Percentiles rank a stretch among this genome's conserved stretches.
Evolutionary conservation across 2,888 invertebrate genomes (phyloP).

Genomic region (Tinea semifulvella): DNA sequence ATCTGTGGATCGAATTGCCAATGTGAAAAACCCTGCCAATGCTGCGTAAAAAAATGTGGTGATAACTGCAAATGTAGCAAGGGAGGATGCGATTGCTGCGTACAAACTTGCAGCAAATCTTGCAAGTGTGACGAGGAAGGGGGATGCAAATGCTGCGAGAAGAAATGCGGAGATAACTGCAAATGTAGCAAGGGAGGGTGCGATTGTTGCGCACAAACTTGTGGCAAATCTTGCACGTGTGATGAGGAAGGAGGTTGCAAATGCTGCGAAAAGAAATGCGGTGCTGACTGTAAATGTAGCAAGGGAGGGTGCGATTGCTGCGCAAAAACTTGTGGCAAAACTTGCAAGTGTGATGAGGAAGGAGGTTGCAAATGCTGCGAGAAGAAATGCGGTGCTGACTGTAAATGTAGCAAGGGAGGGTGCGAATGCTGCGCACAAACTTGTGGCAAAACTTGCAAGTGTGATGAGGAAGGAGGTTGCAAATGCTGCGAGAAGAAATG

Average conservation of each 20-base stretch:
- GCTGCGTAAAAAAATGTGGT: slow-evolving; percentile 17
- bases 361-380: slow-evolving; percentile 17
- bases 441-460: slow-evolving; percentile 20
- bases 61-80: slow-evolving; percentile 3
- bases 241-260: slow-evolving; percentile 20
- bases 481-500: slow-evolving; percentile 23
- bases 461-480: slow-evolving; percentile 20
- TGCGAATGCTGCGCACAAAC: slow-evolving; percentile 1
- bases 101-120: not conserved
- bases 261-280: slow-evolving; percentile 22
- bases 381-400: slow-evolving; percentile 13
- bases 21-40: slow-evolving; percentile 14
- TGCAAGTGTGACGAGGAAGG: slow-evolving; percentile 24
- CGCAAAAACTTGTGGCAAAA: slow-evolving; percentile 24
- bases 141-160: slow-evolving; percentile 17
- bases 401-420: slow-evolving; percentile 23
- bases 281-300: slow-evolving; percentile 29
- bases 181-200: slow-evolving; percentile 22
- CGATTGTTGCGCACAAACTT: slow-evolving; percentile 4
- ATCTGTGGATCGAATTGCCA: slow-evolving; percentile 3
- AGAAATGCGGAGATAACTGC: slow-evolving; percentile 29
- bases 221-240: slow-evolving; percentile 22
- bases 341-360: slow-evolving; percentile 25
- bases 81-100: slow-evolving; percentile 6
- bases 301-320: slow-evolving; percentile 25